Conservation (phyloP, 1,140 invertebrate genomes). For the Magallana angulata region DNA sequence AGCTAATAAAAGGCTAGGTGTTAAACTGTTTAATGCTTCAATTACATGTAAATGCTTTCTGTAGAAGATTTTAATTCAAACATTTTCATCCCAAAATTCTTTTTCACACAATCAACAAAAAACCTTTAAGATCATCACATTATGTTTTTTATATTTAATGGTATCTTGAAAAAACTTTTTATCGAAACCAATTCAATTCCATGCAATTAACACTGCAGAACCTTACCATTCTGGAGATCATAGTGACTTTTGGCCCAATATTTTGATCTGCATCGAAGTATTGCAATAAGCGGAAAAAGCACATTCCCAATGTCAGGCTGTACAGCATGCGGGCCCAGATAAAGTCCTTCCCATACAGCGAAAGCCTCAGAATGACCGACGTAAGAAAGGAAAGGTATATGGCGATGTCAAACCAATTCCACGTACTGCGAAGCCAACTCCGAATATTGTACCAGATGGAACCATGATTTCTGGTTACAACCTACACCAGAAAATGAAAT, state of each 20-base stretch:
- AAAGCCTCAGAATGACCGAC: conserved; percentile 71
- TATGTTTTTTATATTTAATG: too few species aligned
- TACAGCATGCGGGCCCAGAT: conserved; percentile 68
- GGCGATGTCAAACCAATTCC: conserved; percentile 76
- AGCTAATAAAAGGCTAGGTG: too few species aligned
- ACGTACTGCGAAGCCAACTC: conserved; percentile 71
- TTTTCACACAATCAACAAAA: too few species aligned
- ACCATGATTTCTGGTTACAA: conserved; percentile 65
- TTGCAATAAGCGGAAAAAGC: conserved; percentile 75
- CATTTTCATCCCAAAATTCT: too few species aligned
- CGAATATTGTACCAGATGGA: conserved; percentile 71
- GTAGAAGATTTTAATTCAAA: too few species aligned
- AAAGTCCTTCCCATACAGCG: conserved; percentile 59
- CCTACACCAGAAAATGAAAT: conserved; percentile 52
- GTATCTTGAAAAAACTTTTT: too few species aligned
- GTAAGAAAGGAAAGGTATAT: conserved; percentile 73
- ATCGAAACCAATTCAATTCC: too few species aligned
- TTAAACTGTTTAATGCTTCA: too few species aligned
- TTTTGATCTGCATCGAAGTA: conserved; percentile 75
- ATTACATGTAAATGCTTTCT: too few species aligned
- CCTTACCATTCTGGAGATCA: conserved; percentile 78
- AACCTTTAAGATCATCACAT: too few species aligned
- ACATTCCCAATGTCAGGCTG: conserved; percentile 72
- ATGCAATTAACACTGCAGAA: background rate
- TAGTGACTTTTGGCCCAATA: conserved; percentile 79